Evolutionary conservation across 64 coral and sea anemone species (phyloP).

Genomic region (Pachyseris speciosa): DNA sequence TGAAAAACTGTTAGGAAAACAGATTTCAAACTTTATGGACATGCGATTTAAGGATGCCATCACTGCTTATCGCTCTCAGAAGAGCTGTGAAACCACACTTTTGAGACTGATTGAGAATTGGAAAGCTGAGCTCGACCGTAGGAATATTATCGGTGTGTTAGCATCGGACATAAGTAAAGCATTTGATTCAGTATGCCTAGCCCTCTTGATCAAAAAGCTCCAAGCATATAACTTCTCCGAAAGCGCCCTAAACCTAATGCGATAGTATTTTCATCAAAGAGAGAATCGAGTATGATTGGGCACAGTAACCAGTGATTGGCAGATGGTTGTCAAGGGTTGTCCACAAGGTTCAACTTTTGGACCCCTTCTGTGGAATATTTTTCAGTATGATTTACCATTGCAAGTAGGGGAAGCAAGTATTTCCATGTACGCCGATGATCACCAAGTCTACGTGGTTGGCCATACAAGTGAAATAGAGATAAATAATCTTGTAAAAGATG

Average conservation of each 20-base stretch:
- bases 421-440: too few relatives aligned
- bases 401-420: neutral
- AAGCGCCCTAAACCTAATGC: neutral
- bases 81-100: neutral
- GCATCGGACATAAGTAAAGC: conserved; percentile 13
- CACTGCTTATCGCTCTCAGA: neutral
- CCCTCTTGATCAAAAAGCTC: conserved; percentile 8
- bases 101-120: neutral
- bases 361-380: conserved; percentile 49
- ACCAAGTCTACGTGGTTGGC: neutral
- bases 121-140: neutral
- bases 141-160: neutral
- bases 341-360: conserved; percentile 47
- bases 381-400: conserved; percentile 50
- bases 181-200: conserved; percentile 45
- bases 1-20: neutral
- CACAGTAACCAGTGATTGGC: neutral
- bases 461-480: too few relatives aligned
- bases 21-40: neutral
- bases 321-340: conserved; percentile 18
- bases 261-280: conserved; percentile 29
- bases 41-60: neutral
- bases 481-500: too few relatives aligned
- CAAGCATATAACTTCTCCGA: conserved; percentile 1
- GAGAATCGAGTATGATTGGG: conserved; percentile 20